Evolutionary conservation across 2,113 vertebrate genomes (phyloP).

Genomic region (Leucopsar rothschildi): DNA sequence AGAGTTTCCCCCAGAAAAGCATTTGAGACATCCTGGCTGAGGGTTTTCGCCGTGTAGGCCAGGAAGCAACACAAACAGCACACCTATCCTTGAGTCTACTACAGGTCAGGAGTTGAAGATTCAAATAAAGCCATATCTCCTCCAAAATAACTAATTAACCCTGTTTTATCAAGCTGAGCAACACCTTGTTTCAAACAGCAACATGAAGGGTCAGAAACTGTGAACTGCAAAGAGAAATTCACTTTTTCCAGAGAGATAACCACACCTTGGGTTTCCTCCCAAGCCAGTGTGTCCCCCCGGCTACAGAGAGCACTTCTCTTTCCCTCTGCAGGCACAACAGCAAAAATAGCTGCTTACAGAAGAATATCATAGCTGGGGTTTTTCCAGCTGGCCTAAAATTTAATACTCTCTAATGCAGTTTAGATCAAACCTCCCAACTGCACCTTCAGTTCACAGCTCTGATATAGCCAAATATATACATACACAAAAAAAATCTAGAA

Average conservation of each 20-base stretch:
- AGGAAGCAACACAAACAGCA: not conserved
- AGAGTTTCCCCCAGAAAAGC: not conserved
- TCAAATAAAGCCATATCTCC: not conserved
- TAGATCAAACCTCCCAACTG: not conserved
- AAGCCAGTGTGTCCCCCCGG: not conserved
- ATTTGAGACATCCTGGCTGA: not conserved
- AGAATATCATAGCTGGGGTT: not conserved
- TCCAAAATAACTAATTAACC: not conserved
- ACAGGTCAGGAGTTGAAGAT: not conserved
- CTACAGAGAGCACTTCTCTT: not conserved
- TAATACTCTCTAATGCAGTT: not conserved
- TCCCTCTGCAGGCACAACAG: not conserved
- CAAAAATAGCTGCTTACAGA: not conserved
- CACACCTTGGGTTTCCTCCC: accelerated
- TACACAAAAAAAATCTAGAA: not conserved
- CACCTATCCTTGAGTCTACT: not conserved
- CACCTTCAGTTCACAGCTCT: not conserved
- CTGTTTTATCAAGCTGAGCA: not conserved
- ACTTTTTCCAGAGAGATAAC: not conserved
- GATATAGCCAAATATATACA: accelerated
- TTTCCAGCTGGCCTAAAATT: not conserved
- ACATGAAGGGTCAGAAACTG: not conserved
- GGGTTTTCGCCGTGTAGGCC: not conserved
- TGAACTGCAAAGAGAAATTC: not conserved
- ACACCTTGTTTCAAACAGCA: not conserved